A percentile compares a stretch with the other conserved stretches of the same genome.
Conservation (phyloP, 2,797 vertebrate genomes). For the Varecia variegata region DNA sequence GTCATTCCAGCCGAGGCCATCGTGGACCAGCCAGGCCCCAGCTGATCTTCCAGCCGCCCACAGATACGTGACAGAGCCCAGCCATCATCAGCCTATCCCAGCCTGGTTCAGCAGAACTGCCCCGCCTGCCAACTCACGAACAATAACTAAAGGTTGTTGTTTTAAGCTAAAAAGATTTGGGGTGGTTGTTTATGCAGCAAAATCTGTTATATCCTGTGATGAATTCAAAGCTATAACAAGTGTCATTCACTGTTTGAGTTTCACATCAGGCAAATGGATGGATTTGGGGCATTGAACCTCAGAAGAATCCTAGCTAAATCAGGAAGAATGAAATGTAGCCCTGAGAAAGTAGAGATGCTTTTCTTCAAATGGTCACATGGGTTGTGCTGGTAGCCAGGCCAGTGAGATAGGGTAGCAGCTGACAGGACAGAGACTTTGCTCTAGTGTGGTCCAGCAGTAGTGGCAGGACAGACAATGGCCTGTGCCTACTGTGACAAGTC, state of each 20-base stretch:
- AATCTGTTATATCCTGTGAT: neutral
- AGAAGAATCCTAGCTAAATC: neutral
- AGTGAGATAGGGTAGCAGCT: neutral
- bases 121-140: neutral
- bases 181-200: neutral
- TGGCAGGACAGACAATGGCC: fast-evolving
- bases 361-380: neutral
- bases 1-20: neutral
- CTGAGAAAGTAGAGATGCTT: neutral
- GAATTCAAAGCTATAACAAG: neutral
- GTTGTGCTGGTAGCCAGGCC: neutral
- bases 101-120: neutral
- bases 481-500: neutral
- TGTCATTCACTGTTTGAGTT: neutral
- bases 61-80: neutral
- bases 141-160: neutral
- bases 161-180: neutral
- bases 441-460: neutral
- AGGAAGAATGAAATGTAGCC: neutral
- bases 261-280: neutral
- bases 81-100: neutral
- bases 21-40: neutral
- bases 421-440: neutral
- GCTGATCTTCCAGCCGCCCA: neutral
- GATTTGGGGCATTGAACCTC: neutral